phyloP scores from a whole-genome alignment of 2,888 invertebrate genomes.

The Ormyrus rosae region DNA sequence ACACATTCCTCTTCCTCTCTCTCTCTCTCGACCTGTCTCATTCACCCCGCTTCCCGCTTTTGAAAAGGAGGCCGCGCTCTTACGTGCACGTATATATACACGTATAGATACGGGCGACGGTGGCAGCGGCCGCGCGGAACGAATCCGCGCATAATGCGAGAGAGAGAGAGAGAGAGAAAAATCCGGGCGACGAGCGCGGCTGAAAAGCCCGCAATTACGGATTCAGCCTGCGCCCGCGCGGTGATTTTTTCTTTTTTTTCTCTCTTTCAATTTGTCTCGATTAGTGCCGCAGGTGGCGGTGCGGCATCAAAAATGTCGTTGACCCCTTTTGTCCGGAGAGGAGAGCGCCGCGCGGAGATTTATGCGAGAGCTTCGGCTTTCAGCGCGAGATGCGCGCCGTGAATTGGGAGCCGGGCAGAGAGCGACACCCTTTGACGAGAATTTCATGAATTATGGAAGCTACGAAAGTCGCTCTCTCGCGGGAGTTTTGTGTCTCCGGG shows the following conservation, averaged over 20 bases:
- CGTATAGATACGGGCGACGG: neutral
- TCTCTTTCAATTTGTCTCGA: conserved; percentile 51
- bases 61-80: conserved; percentile 8
- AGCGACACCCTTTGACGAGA: neutral
- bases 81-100: neutral
- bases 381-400: neutral
- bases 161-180: conserved; percentile 8
- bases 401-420: too few species aligned
- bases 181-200: neutral
- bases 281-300: conserved; percentile 52
- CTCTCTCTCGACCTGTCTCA: neutral
- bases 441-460: conserved; percentile 51
- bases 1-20: conserved; percentile 10
- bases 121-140: conserved; percentile 8
- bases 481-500: too few species aligned
- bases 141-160: neutral
- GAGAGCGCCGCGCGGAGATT: neutral
- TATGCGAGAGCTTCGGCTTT: neutral
- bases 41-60: neutral
- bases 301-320: neutral
- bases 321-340: neutral
- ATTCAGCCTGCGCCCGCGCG: conserved; percentile 17
- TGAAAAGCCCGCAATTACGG: neutral
- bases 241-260: conserved; percentile 3
- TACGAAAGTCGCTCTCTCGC: neutral